Percentiles rank a stretch among this genome's conserved stretches.
These are phyloP conservation scores for Drosophila rubida DNA, from an alignment of 2,888 invertebrate species.

Conservation along the genomic window DNA sequence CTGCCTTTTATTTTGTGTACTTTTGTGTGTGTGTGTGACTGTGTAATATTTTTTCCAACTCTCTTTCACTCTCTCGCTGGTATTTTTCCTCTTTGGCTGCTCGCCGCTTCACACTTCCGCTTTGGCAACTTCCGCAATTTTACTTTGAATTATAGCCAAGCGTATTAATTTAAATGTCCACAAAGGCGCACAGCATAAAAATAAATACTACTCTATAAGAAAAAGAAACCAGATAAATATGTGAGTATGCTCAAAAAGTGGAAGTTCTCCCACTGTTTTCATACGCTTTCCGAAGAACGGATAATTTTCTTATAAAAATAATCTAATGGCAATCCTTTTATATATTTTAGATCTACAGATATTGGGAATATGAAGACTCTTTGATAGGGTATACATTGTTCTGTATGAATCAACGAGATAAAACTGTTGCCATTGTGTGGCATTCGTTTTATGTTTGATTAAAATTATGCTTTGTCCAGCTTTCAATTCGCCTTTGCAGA, in stretches of 20 bases:
- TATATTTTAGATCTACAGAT: too few relatives aligned
- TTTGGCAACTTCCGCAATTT: slow-evolving; percentile 80
- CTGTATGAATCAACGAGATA: background rate
- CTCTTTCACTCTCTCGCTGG: slow-evolving; percentile 3
- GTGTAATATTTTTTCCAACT: slow-evolving; percentile 32
- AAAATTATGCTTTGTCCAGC: slow-evolving; percentile 70
- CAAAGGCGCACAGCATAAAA: slow-evolving; percentile 67
- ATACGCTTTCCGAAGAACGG: slow-evolving; percentile 5
- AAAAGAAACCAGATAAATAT: slow-evolving; percentile 41
- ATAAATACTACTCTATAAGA: slow-evolving; percentile 57
- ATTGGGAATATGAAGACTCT: too few relatives aligned
- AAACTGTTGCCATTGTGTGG: slow-evolving; percentile 39
- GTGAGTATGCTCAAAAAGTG: slow-evolving; percentile 30
- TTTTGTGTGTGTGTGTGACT: slow-evolving; percentile 11
- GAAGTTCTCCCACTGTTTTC: slow-evolving; percentile 16
- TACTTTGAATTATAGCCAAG: slow-evolving; percentile 80
- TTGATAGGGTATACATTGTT: slow-evolving; percentile 12
- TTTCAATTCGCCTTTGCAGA: slow-evolving; percentile 66
- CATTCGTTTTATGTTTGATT: slow-evolving; percentile 62
- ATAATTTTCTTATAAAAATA: too few relatives aligned
- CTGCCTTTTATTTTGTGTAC: background rate
- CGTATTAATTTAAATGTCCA: slow-evolving; percentile 80
- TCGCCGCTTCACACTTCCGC: slow-evolving; percentile 77
- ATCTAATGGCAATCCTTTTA: too few relatives aligned
- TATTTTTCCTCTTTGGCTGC: slow-evolving; percentile 52